Base-by-base conservation (phyloP, 1,140 invertebrate genomes). In the Drosophila orena region DNA sequence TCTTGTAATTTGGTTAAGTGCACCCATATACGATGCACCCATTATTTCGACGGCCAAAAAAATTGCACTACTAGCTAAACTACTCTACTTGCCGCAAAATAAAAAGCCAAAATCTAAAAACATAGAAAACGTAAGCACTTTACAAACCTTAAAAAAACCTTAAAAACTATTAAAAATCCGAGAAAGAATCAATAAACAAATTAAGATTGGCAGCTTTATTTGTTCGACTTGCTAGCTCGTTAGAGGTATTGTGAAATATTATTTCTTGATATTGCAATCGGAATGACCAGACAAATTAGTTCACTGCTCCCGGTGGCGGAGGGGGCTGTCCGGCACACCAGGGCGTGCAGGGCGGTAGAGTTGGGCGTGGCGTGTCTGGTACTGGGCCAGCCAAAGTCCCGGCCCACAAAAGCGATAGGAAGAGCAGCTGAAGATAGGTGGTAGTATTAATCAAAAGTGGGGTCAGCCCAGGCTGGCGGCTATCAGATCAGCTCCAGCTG, bases 271-370 rank as follows among this genome's bases (percentile, higher is more conserved):
- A 7, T 30, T 30, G 3, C 30, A 30, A 30, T 30, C 30, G 30
- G 8, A 30, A 30, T 30, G 30, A 11, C 11, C 11, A 14, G 10
- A 7, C 40, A 4, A 44, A 38, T 37, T 60, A 79, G 76, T 84
- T 84, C 8, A 76, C 40, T 6, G 56, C 44, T 22, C 80, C 79
- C 4, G 70, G 80, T 0, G 80, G 79, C 24, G 62, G 74, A 50
- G 74, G 53, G 0, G 64, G 79, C 20, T 75, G 79, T 24, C 70
- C 79, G n/a, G 79, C 79, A 11, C 80, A 83, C 70, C 70, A 76
- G 0, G 75, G 64, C 10, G 60, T 37, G 53, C 79, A 83, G 12
- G 75, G 55, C 6, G 73, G 73, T 15, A n/a, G 11, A 0, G 61
- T 38, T 1, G 49, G 35, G 14, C 37, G 37, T 38, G 11, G 20